A percentile compares a stretch with the other conserved stretches of the same genome.
phyloP scores from a whole-genome alignment of 2,797 vertebrate species.

The Anomalospiza imberbis region DNA sequence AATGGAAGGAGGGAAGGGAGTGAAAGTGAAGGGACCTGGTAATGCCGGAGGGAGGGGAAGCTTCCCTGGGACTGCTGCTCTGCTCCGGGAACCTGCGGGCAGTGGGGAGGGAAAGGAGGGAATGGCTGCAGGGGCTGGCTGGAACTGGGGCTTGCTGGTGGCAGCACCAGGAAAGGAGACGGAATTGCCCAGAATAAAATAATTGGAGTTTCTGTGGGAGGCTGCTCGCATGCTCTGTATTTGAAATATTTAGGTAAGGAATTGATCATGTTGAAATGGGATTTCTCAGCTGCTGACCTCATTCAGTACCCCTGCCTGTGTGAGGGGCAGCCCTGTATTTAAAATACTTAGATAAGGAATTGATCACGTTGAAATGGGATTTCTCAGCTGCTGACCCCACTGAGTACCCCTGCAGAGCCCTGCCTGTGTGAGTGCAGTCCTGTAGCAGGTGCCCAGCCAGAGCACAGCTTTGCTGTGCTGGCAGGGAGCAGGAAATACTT shows the following conservation, averaged over 20 bases:
- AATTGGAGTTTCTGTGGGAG: not conserved
- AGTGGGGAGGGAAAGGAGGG: not conserved
- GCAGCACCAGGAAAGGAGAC: accelerated
- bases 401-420: not conserved
- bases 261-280: accelerated
- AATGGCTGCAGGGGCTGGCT: not conserved
- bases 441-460: not conserved
- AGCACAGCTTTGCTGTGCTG: not conserved
- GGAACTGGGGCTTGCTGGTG: not conserved
- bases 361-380: too few relatives aligned
- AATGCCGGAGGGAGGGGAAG: not conserved
- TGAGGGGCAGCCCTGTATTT: not conserved
- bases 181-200: not conserved
- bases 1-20: not conserved
- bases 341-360: not conserved
- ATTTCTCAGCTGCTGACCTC: not conserved
- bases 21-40: not conserved
- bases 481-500: not conserved
- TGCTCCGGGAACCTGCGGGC: accelerated
- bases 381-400: not conserved
- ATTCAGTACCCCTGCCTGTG: not conserved
- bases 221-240: accelerated
- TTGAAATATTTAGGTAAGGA: not conserved
- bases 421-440: not conserved
- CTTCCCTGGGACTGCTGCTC: not conserved